A percentile compares a stretch with the other conserved stretches of the same genome.
Evolutionary conservation across 2,888 invertebrate genomes (phyloP).

Genomic region (Masnerella sp.): DNA sequence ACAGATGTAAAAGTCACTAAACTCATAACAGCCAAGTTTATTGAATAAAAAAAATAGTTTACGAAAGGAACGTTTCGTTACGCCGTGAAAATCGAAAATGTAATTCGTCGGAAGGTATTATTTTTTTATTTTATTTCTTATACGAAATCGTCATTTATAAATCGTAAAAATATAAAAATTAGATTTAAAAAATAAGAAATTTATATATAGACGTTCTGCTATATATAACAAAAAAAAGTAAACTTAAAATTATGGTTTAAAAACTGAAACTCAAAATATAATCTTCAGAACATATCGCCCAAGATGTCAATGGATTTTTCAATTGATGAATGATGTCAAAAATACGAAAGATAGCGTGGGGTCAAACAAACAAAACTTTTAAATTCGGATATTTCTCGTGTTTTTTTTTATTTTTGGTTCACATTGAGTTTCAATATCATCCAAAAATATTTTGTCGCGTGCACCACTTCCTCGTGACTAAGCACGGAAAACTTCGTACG

Average conservation of each 20-base stretch:
- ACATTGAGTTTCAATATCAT: constrained; percentile 45
- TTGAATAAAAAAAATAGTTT: constrained; percentile 2
- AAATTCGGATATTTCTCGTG: constrained; percentile 27
- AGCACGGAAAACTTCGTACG: constrained; percentile 49
- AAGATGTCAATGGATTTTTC: too few species aligned
- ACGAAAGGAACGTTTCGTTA: too few species aligned
- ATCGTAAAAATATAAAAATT: too few species aligned
- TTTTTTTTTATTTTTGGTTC: constrained; percentile 38
- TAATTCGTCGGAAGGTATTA: not conserved
- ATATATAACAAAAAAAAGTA: too few species aligned
- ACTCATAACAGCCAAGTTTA: constrained; percentile 15
- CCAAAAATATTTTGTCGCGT: constrained; percentile 58
- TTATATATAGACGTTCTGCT: too few species aligned
- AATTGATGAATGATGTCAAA: not conserved
- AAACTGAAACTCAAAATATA: too few species aligned
- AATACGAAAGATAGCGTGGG: not conserved
- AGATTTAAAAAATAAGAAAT: too few species aligned
- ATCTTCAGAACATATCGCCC: too few species aligned
- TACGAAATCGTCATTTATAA: too few species aligned
- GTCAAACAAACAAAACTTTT: constrained; percentile 2
- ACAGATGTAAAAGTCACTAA: constrained; percentile 4
- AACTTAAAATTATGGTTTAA: too few species aligned
- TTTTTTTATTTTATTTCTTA: not conserved
- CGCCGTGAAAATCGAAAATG: too few species aligned
- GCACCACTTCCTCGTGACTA: constrained; percentile 57